These are phyloP conservation scores for Parascotia fuliginaria DNA, from an alignment of 2,888 invertebrate species.

Conservation along the genomic window DNA sequence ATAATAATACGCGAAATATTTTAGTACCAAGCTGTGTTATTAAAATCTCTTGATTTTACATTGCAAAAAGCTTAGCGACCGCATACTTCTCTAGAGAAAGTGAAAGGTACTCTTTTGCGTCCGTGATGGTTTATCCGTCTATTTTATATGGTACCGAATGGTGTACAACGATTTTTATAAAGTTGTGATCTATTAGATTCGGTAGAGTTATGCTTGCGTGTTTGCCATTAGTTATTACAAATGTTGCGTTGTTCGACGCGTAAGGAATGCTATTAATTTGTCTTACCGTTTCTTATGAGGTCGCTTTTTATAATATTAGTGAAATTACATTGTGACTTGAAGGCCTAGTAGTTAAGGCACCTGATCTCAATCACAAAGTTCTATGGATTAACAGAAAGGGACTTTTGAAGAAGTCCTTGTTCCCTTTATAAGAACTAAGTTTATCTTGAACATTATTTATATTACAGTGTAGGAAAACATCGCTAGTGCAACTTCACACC, in stretches of 20 bases:
- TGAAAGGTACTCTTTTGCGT: slow-evolving; percentile 65
- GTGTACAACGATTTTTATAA: slow-evolving; percentile 23
- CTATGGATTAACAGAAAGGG: too few species aligned
- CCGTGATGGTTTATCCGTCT: slow-evolving; percentile 47
- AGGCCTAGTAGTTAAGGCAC: too few species aligned
- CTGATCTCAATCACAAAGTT: too few species aligned
- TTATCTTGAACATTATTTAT: too few species aligned
- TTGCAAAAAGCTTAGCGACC: slow-evolving; percentile 49
- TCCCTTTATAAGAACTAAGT: too few species aligned
- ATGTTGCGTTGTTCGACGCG: slow-evolving; percentile 46
- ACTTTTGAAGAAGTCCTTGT: too few species aligned
- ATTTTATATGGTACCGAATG: slow-evolving; percentile 35
- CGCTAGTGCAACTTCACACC: too few species aligned
- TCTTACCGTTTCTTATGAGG: slow-evolving; percentile 26
- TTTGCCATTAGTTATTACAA: slow-evolving; percentile 46
- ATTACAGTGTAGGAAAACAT: too few species aligned
- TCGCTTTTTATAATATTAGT: slow-evolving; percentile 10
- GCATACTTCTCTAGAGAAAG: slow-evolving; percentile 68
- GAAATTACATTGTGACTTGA: neutral
- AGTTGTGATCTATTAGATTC: slow-evolving; percentile 38
- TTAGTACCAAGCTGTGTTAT: neutral
- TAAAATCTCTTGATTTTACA: slow-evolving; percentile 27
- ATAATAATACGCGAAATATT: neutral
- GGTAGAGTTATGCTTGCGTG: slow-evolving; percentile 49
- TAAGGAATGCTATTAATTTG: slow-evolving; percentile 47